Conservation (phyloP, 2,113 vertebrate species). For the Lamprologus speciosus region DNA sequence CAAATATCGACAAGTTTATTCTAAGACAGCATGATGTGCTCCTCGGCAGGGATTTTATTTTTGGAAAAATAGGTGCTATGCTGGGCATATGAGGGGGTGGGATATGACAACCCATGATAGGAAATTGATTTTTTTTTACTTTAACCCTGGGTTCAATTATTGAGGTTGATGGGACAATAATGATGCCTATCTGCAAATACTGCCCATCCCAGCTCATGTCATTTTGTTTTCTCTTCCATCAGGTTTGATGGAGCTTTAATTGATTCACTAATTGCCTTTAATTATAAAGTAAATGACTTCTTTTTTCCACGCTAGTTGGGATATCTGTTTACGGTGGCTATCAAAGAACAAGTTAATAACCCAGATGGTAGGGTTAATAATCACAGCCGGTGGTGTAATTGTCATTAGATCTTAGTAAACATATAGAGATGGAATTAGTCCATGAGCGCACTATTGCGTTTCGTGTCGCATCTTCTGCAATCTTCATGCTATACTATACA, state of each 20-base stretch:
- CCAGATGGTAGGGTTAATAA: slow-evolving; percentile 58
- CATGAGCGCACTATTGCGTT: slow-evolving; percentile 6
- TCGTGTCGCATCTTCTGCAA: background rate
- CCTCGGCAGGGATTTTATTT: background rate
- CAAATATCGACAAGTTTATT: slow-evolving; percentile 48
- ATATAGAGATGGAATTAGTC: slow-evolving; percentile 39
- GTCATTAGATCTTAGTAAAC: slow-evolving; percentile 46
- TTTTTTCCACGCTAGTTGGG: slow-evolving; percentile 21
- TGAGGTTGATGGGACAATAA: slow-evolving; percentile 45
- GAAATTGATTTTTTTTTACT: slow-evolving; percentile 60
- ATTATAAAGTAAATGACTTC: slow-evolving; percentile 59
- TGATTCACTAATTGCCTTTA: slow-evolving; percentile 69
- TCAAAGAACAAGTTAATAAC: slow-evolving; percentile 56
- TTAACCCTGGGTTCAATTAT: slow-evolving; percentile 61
- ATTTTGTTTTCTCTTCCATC: slow-evolving; percentile 57
- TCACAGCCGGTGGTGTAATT: slow-evolving; percentile 28
- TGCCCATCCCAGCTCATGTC: background rate
- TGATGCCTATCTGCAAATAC: slow-evolving; percentile 40
- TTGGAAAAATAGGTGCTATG: slow-evolving; percentile 21
- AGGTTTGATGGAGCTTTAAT: slow-evolving; percentile 62
- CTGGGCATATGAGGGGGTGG: slow-evolving; percentile 1
- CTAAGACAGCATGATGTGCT: background rate
- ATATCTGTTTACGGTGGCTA: slow-evolving; percentile 42
- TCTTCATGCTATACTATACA: background rate
- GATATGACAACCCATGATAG: slow-evolving; percentile 61